A percentile compares a stretch with the other conserved stretches of the same genome.
These are phyloP conservation scores for Ctena decussata DNA, from an alignment of 2,888 invertebrate species.

Conservation along the genomic window DNA sequence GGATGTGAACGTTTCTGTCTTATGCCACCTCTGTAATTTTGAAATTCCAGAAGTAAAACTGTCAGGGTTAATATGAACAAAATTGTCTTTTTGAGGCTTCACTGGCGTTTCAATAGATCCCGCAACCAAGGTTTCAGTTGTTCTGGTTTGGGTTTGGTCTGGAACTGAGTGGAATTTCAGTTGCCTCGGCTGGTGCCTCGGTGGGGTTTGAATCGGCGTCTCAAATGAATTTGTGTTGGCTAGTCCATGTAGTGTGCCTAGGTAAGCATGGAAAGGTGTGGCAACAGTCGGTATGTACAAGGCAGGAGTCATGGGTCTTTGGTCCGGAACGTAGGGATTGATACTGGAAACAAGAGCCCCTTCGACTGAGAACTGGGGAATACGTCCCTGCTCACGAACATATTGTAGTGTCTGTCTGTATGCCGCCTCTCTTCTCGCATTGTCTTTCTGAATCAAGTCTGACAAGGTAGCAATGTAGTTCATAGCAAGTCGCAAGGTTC, in stretches of 20 bases:
- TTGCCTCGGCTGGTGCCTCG: slow-evolving; percentile 27
- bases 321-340: neutral
- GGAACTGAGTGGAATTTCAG: slow-evolving; percentile 38
- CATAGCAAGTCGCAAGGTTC: slow-evolving; percentile 73
- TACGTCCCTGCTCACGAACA: slow-evolving; percentile 11
- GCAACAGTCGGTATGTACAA: slow-evolving; percentile 14
- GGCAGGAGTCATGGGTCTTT: neutral
- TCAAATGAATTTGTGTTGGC: slow-evolving; percentile 19
- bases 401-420: slow-evolving; percentile 41
- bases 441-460: slow-evolving; percentile 67
- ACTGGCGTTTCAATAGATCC: slow-evolving; percentile 27
- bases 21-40: neutral
- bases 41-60: neutral
- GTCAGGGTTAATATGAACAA: neutral
- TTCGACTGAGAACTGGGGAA: neutral
- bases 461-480: slow-evolving; percentile 71
- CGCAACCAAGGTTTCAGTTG: neutral
- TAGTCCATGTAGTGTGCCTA: slow-evolving; percentile 30
- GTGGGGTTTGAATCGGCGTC: slow-evolving; percentile 47
- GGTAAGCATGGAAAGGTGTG: slow-evolving; percentile 40
- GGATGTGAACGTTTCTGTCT: slow-evolving; percentile 42
- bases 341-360: neutral
- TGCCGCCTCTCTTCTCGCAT: slow-evolving; percentile 37
- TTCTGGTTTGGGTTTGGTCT: neutral
- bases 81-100: slow-evolving; percentile 3